Percentiles rank a stretch among this genome's conserved stretches.
Evolutionary conservation across 2,113 vertebrate genomes (phyloP).

Genomic region (Epinephelus lanceolatus): DNA sequence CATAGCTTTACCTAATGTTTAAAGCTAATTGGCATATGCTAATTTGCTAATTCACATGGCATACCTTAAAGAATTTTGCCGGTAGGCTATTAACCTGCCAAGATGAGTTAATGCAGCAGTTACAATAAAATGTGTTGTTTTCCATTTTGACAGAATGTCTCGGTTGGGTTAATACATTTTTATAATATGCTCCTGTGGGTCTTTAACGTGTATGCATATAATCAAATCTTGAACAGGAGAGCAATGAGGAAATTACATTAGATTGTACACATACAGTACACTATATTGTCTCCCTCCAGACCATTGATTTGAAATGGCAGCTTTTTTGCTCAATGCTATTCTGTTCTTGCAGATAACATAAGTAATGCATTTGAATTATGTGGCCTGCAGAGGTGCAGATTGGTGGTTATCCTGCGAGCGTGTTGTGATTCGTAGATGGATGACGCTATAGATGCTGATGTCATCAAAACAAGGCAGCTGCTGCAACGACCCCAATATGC

Average conservation of each 20-base stretch:
- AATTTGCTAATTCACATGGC: neutral
- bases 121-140: neutral
- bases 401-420: neutral
- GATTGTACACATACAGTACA: neutral
- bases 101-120: neutral
- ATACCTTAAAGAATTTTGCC: neutral
- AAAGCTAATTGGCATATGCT: neutral
- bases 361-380: constrained; percentile 1
- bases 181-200: neutral
- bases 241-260: neutral
- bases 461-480: constrained; percentile 32
- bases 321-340: neutral
- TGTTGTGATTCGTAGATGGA: neutral
- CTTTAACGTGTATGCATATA: neutral
- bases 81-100: neutral
- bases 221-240: neutral
- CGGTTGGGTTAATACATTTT: neutral
- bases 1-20: neutral
- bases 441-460: neutral
- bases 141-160: neutral
- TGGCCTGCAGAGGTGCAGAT: neutral
- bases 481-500: neutral
- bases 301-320: constrained; percentile 4
- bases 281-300: neutral
- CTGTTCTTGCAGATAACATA: constrained; percentile 1